phyloP scores from a whole-genome alignment of 53 echinoderm and acorn worm genomes.

The Astropecten irregularis region DNA sequence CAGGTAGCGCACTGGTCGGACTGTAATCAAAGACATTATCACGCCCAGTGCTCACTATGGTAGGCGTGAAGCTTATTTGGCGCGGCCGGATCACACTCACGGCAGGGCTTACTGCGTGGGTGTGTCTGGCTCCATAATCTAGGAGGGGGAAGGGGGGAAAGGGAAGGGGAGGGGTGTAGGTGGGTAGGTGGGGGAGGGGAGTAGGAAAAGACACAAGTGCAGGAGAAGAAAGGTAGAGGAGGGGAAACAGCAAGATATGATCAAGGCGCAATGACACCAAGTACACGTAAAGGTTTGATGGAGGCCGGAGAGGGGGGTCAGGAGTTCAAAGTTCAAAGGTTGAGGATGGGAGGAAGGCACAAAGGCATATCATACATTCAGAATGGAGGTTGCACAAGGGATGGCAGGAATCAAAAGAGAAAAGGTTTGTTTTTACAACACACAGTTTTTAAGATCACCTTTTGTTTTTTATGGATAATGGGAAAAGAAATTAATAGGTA shows the following conservation, averaged over 20 bases:
- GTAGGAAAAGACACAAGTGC: background rate
- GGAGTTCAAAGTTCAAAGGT: too few relatives aligned
- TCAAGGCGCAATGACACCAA: background rate
- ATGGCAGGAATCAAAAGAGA: background rate
- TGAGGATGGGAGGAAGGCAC: background rate
- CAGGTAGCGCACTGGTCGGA: conserved; percentile 73
- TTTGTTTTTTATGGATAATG: too few relatives aligned
- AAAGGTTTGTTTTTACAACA: background rate
- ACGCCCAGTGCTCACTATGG: conserved; percentile 58
- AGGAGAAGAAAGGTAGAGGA: conserved; percentile 3
- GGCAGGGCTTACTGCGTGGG: conserved; percentile 65
- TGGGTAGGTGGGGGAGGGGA: background rate
- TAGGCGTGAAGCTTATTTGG: conserved; percentile 60
- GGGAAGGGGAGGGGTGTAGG: background rate
- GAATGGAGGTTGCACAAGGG: background rate
- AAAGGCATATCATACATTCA: background rate
- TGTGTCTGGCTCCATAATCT: conserved; percentile 55
- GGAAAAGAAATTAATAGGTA: too few relatives aligned
- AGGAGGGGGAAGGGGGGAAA: conserved; percentile 18
- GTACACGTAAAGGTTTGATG: background rate
- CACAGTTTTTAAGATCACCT: too few relatives aligned
- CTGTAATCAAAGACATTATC: conserved; percentile 87
- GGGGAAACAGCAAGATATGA: conserved; percentile 16
- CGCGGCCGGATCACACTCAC: conserved; percentile 68
- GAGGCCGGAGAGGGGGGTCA: background rate